A percentile compares a stretch with the other conserved stretches of the same genome.
Conservation (phyloP, 2,113 vertebrate species). For the Pseudonaja textilis region DNA sequence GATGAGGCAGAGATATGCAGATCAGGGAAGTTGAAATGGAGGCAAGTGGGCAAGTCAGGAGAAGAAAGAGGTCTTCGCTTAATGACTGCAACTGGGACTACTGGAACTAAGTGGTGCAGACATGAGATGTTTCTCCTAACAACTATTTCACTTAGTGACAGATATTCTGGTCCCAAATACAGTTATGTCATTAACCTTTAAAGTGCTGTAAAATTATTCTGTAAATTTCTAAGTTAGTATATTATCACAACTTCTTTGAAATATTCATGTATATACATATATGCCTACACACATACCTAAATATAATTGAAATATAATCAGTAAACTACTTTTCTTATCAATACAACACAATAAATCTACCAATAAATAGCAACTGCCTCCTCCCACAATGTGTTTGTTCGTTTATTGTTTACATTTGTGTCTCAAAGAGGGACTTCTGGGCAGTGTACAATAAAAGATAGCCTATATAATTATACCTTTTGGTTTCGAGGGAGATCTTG, state of each 20-base stretch:
- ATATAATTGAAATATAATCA: neutral
- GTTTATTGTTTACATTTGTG: neutral
- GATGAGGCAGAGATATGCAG: neutral
- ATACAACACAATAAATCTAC: neutral
- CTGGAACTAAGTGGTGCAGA: neutral
- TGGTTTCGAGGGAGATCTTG: conserved; percentile 94
- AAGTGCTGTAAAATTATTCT: neutral
- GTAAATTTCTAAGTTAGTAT: neutral
- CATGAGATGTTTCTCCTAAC: neutral
- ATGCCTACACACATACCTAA: neutral
- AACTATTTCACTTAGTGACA: neutral
- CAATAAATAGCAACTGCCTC: neutral
- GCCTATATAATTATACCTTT: conserved; percentile 78
- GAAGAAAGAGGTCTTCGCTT: neutral
- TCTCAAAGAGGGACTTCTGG: neutral
- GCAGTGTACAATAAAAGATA: neutral
- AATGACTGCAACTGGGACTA: neutral
- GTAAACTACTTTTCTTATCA: neutral
- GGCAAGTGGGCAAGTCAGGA: neutral
- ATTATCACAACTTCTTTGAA: neutral
- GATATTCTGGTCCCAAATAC: neutral
- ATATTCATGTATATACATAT: neutral
- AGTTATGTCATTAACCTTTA: neutral
- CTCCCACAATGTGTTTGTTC: neutral
- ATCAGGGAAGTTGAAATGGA: neutral